Evolutionary conservation across 2,113 vertebrate genomes (phyloP).

Genomic region (Eretmodus cyanostictus): DNA sequence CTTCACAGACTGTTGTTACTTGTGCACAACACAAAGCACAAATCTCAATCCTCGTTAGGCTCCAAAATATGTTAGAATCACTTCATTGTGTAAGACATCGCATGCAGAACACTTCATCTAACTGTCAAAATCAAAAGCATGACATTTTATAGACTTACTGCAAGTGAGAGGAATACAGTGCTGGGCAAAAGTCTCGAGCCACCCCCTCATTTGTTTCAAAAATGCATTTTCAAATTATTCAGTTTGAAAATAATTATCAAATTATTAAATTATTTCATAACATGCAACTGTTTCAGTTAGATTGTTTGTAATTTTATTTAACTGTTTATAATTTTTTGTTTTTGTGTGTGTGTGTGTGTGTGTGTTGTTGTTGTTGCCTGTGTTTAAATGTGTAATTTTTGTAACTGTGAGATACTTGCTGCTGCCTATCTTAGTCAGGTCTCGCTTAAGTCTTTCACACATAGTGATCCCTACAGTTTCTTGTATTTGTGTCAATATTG

Average conservation of each 20-base stretch:
- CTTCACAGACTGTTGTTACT: background rate
- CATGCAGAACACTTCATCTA: background rate
- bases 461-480: background rate
- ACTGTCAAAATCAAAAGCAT: background rate
- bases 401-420: background rate
- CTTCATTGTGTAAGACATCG: background rate
- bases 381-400: background rate
- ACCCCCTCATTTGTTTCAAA: background rate
- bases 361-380: background rate
- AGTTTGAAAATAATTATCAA: background rate
- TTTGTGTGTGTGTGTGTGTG: background rate
- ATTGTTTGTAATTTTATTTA: background rate
- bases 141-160: background rate
- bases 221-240: background rate
- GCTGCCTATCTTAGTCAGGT: background rate
- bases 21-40: background rate
- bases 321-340: fast-evolving
- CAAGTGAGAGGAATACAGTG: background rate
- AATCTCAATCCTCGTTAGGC: background rate
- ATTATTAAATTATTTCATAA: background rate
- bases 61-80: background rate
- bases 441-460: fast-evolving
- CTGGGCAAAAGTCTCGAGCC: background rate
- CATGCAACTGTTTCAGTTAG: background rate
- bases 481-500: background rate